These are phyloP conservation scores for Lucilia sericata DNA, from an alignment of 1,140 invertebrate species.

Conservation along the genomic window DNA sequence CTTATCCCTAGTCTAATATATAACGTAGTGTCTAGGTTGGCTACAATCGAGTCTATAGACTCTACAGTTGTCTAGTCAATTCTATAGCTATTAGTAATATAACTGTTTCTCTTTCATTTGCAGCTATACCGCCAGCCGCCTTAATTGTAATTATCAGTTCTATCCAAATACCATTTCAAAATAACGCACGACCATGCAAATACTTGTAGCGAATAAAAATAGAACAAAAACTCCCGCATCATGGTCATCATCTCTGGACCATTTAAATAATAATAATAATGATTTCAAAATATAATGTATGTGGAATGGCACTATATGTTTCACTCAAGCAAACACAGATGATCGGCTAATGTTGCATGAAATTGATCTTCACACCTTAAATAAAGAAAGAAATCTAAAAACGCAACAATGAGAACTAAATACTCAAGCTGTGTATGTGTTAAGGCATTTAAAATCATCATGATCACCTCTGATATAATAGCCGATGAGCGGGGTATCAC, in stretches of 20 bases:
- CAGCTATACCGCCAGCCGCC: no score
- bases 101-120: no score
- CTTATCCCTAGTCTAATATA: no score
- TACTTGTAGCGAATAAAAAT: not conserved
- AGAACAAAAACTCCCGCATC: not conserved
- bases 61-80: no score
- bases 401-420: not conserved
- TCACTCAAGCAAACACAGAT: constrained; percentile 1
- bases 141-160: no score
- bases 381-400: not conserved
- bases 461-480: constrained; percentile 6
- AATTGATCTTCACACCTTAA: constrained; percentile 67
- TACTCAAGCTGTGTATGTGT: constrained; percentile 22
- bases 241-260: not conserved
- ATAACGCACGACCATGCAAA: not conserved
- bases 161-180: not conserved
- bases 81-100: no score
- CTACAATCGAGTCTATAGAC: no score
- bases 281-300: not conserved
- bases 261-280: constrained; percentile 14
- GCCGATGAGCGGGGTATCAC: not conserved
- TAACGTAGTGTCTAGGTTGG: no score
- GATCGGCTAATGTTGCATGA: constrained; percentile 53
- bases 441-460: constrained; percentile 21
- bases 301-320: not conserved